phyloP scores from a whole-genome alignment of 2,797 vertebrate species.

The Austrolebias charrua region DNA sequence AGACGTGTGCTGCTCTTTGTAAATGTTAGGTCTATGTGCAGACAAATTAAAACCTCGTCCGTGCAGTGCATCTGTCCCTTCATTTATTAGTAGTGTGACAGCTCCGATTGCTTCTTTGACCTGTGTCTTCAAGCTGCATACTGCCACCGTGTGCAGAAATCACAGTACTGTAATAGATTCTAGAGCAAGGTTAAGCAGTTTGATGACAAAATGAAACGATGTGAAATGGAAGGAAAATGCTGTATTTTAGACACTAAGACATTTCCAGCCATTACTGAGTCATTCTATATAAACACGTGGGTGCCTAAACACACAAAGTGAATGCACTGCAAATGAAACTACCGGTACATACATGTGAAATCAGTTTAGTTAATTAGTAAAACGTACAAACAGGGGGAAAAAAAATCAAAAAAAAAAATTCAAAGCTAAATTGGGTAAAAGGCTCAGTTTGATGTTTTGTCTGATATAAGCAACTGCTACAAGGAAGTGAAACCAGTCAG shows the following conservation, averaged over 20 bases:
- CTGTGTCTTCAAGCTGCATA: slow-evolving; percentile 21
- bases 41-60: slow-evolving; percentile 29
- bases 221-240: not conserved
- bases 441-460: no score
- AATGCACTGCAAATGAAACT: no score
- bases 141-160: slow-evolving; percentile 52
- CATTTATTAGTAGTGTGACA: slow-evolving; percentile 26
- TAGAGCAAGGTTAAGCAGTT: not conserved
- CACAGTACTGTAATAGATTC: not conserved
- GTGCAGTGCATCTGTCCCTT: slow-evolving; percentile 21
- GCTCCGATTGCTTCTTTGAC: slow-evolving; percentile 11
- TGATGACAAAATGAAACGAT: not conserved
- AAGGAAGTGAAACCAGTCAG: not conserved
- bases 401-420: no score
- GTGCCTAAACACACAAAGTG: no score
- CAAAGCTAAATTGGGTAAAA: no score
- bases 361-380: no score
- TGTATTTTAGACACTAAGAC: no score
- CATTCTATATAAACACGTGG: not conserved
- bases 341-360: no score
- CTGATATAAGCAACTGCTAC: not conserved
- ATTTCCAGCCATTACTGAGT: not conserved
- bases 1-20: slow-evolving; percentile 12
- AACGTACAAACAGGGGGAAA: no score
- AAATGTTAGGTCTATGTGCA: not conserved